Conservation (phyloP, 2,113 vertebrate genomes). For the Anolis carolinensis region DNA sequence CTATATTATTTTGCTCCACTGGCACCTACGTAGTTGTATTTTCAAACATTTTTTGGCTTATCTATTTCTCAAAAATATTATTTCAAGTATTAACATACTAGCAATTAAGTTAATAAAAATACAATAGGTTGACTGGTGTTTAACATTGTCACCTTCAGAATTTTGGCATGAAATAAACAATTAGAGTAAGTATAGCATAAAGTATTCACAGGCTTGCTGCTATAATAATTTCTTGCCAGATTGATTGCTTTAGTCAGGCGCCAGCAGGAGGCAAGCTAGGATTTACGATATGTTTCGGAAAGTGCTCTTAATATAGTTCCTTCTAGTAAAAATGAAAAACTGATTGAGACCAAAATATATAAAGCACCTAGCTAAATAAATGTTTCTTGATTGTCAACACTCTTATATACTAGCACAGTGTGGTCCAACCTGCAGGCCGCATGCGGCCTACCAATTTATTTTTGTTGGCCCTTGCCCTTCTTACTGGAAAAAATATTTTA, state of each 20-base stretch:
- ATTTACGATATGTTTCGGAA: slow-evolving; percentile 1
- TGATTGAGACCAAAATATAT: slow-evolving; percentile 46
- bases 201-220: slow-evolving; percentile 56
- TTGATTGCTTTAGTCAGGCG: slow-evolving; percentile 48
- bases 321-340: slow-evolving; percentile 55
- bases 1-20: too few species aligned
- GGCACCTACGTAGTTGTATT: too few species aligned
- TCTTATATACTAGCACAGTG: neutral
- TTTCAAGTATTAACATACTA: too few species aligned
- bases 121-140: slow-evolving; percentile 30
- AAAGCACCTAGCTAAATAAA: slow-evolving; percentile 46
- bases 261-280: slow-evolving; percentile 46
- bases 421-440: too few species aligned
- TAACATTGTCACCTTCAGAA: slow-evolving; percentile 16
- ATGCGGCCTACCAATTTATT: too few species aligned
- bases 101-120: neutral
- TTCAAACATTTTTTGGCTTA: too few species aligned
- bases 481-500: too few species aligned
- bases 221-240: slow-evolving; percentile 53
- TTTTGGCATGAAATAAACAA: slow-evolving; percentile 45
- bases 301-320: slow-evolving; percentile 40
- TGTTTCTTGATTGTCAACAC: neutral
- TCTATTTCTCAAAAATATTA: too few species aligned
- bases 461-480: too few species aligned
- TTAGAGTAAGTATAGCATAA: slow-evolving; percentile 61